A percentile compares a stretch with the other conserved stretches of the same genome.
phyloP scores from a whole-genome alignment of 64 coral and sea anemone species.

The Stichodactyla helianthus region DNA sequence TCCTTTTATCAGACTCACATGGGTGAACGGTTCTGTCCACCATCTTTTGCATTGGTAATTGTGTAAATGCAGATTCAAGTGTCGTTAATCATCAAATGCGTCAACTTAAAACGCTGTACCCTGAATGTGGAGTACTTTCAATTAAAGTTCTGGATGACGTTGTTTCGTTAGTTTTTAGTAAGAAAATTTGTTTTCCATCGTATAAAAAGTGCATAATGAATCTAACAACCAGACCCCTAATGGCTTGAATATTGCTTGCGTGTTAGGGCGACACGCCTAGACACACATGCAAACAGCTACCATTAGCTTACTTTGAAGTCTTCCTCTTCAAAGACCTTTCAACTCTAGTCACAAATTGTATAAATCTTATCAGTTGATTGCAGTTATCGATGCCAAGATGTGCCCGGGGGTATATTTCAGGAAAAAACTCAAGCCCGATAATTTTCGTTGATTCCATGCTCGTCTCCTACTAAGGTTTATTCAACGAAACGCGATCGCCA shows the following conservation, averaged over 20 bases:
- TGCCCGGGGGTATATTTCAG: background rate
- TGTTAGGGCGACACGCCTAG: background rate
- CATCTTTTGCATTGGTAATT: conserved; percentile 21
- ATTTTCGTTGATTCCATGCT: background rate
- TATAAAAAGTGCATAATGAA: background rate
- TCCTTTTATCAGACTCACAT: conserved; percentile 17
- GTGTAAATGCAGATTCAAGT: conserved; percentile 12
- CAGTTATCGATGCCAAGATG: background rate
- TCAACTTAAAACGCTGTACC: conserved; percentile 19
- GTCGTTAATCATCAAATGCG: conserved; percentile 16
- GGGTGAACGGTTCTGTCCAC: conserved; percentile 8
- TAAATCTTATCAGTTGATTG: background rate
- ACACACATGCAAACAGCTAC: background rate
- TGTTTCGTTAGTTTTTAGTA: background rate
- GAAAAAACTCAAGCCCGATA: background rate
- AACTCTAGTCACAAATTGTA: background rate
- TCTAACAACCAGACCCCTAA: background rate
- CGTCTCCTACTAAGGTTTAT: background rate
- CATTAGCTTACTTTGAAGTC: background rate
- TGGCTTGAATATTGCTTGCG: conserved; percentile 1
- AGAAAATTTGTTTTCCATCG: background rate
- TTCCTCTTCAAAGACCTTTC: background rate
- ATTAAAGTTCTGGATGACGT: background rate
- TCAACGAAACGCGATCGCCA: background rate
- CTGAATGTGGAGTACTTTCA: conserved; percentile 19